Conservation (phyloP, 2,113 vertebrate genomes). For the Oceanodroma tethys region DNA sequence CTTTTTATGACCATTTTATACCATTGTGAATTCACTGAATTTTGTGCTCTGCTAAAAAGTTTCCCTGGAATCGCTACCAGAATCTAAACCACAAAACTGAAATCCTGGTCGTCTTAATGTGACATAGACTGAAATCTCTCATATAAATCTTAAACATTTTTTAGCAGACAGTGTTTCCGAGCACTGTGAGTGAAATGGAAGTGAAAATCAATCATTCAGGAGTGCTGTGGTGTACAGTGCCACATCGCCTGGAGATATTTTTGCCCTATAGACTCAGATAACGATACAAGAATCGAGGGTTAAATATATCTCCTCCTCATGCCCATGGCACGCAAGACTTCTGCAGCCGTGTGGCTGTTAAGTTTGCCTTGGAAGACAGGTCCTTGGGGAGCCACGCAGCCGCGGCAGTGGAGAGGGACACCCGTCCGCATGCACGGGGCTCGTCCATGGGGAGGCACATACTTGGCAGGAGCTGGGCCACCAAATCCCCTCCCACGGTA, state of each 20-base stretch:
- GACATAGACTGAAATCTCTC: background rate
- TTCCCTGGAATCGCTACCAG: background rate
- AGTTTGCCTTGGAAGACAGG: background rate
- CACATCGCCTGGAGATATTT: background rate
- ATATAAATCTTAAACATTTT: background rate
- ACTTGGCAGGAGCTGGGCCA: background rate
- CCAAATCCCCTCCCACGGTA: rapidly evolving
- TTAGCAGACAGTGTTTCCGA: background rate
- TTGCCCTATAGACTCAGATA: background rate
- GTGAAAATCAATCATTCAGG: background rate
- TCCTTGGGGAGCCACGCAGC: rapidly evolving
- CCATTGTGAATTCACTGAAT: background rate
- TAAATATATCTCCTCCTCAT: background rate
- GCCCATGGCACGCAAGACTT: background rate
- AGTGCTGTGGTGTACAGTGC: background rate
- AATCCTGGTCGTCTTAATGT: background rate
- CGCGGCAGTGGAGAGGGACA: background rate
- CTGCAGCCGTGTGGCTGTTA: background rate
- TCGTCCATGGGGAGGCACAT: rapidly evolving
- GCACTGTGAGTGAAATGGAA: background rate
- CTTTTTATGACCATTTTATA: background rate
- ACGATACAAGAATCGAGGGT: background rate
- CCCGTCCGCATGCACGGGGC: rapidly evolving
- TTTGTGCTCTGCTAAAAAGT: background rate
- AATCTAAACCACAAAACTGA: background rate